These are phyloP conservation scores for Indicator indicator DNA, from an alignment of 2,113 vertebrate species.

Conservation along the genomic window DNA sequence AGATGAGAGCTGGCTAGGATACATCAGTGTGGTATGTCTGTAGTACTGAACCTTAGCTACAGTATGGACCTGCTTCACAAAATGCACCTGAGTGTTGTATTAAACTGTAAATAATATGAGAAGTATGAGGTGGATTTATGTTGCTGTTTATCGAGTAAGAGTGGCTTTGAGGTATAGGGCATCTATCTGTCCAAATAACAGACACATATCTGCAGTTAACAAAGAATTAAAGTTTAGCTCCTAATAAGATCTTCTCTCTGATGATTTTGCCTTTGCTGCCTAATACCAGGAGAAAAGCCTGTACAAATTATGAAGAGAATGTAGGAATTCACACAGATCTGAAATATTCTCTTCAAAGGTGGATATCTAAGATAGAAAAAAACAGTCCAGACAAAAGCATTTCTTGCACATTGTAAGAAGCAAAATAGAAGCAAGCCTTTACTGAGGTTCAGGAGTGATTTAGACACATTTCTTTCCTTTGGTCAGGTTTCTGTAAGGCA, in stretches of 20 bases:
- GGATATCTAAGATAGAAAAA: not conserved
- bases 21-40: not conserved
- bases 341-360: slow-evolving; percentile 8
- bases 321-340: slow-evolving; percentile 18
- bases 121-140: slow-evolving; percentile 32
- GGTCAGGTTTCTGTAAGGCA: not conserved
- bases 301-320: slow-evolving; percentile 13
- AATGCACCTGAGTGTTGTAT: slow-evolving; percentile 21
- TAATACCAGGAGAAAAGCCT: slow-evolving; percentile 17
- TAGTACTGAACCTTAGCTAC: not conserved
- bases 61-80: not conserved
- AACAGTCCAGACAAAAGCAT: not conserved
- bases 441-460: not conserved
- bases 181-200: slow-evolving; percentile 44
- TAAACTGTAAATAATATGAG: slow-evolving; percentile 31
- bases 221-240: slow-evolving; percentile 55
- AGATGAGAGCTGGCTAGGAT: not conserved
- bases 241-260: slow-evolving; percentile 47
- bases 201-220: slow-evolving; percentile 23
- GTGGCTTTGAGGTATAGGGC: slow-evolving; percentile 14
- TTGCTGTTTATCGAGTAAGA: slow-evolving; percentile 22
- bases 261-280: slow-evolving; percentile 25
- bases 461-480: not conserved
- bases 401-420: not conserved
- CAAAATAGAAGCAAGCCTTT: not conserved